Evolutionary conservation across 1,140 invertebrate species (phyloP).

Genomic region (Yoshiicerus persimilis): DNA sequence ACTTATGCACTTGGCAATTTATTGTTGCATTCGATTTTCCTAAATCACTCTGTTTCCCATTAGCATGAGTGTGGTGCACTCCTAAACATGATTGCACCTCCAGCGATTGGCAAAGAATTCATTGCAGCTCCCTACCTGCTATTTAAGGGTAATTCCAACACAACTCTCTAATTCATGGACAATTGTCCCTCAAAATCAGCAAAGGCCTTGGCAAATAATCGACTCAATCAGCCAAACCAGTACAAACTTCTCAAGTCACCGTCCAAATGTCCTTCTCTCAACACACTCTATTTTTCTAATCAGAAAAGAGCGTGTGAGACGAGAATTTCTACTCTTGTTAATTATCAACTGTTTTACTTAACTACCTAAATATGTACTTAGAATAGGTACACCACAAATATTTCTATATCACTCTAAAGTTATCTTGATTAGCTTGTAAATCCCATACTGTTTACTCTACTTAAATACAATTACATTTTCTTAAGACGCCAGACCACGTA

Average conservation of each 20-base stretch:
- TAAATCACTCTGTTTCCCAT: neutral
- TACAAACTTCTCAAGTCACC: neutral
- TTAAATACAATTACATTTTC: no score
- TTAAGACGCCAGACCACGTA: no score
- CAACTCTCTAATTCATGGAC: neutral
- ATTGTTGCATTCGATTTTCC: neutral
- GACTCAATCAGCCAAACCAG: neutral
- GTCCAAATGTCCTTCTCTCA: neutral
- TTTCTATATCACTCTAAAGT: neutral
- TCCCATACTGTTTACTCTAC: neutral
- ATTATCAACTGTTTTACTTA: neutral
- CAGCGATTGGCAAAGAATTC: neutral
- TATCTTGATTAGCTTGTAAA: neutral
- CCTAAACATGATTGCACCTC: neutral
- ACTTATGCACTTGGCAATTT: neutral
- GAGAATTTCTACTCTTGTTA: neutral
- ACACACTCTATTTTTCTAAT: constrained; percentile 25
- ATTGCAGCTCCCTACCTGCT: neutral
- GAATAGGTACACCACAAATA: neutral
- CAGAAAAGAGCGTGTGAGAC: constrained; percentile 9
- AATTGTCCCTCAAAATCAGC: neutral
- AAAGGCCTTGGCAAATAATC: neutral
- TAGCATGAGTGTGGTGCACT: no score
- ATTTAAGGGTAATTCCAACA: neutral
- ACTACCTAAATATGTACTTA: neutral